Conservation (phyloP, 2,888 invertebrate genomes). For the Drosophila barbarae region DNA sequence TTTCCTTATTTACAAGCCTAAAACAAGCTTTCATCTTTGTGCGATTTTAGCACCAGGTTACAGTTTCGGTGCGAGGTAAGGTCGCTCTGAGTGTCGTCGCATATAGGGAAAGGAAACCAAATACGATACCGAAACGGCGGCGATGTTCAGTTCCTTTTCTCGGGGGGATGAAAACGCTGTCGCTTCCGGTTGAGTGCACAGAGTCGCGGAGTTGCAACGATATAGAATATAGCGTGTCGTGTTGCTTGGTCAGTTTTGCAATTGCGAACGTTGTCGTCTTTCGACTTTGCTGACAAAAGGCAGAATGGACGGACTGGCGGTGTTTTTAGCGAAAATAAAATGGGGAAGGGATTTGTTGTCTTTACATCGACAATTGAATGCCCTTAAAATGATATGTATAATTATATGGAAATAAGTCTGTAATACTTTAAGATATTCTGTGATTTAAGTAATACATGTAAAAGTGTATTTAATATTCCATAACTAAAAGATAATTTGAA, state of each 20-base stretch:
- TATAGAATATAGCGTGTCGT: slow-evolving; percentile 59
- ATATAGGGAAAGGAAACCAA: slow-evolving; percentile 35
- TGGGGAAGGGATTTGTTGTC: background rate
- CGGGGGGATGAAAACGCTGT: slow-evolving; percentile 46
- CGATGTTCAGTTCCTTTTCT: slow-evolving; percentile 19
- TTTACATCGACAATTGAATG: background rate
- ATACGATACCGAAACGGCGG: slow-evolving; percentile 40
- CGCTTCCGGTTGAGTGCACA: slow-evolving; percentile 66
- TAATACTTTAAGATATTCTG: background rate
- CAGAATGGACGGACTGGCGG: slow-evolving; percentile 17
- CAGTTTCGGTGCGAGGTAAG: background rate
- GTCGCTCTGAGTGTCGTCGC: slow-evolving; percentile 9
- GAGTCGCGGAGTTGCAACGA: slow-evolving; percentile 74
- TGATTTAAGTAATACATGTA: background rate
- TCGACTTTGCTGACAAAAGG: slow-evolving; percentile 31
- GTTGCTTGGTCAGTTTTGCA: slow-evolving; percentile 40
- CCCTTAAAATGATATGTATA: background rate
- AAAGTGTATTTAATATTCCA: background rate
- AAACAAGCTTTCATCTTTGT: slow-evolving; percentile 18
- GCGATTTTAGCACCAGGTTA: slow-evolving; percentile 14
- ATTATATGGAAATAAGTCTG: background rate
- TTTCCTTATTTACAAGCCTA: slow-evolving; percentile 4
- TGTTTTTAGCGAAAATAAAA: slow-evolving; percentile 24
- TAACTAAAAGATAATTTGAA: background rate
- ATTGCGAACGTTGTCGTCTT: slow-evolving; percentile 38